These are phyloP conservation scores for Drosophila murphyi DNA, from an alignment of 1,140 invertebrate species.

Conservation along the genomic window DNA sequence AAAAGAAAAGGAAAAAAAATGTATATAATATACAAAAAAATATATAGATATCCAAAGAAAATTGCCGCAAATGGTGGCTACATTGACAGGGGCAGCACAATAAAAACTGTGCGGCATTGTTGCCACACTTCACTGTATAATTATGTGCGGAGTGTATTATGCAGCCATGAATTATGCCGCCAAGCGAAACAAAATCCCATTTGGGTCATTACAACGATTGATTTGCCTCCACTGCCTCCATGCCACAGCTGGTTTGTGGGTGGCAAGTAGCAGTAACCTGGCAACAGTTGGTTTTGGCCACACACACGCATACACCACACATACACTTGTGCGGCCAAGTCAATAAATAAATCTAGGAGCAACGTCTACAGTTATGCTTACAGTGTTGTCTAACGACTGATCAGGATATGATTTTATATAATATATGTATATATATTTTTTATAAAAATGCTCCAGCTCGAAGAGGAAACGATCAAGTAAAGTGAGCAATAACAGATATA, in stretches of 20 bases:
- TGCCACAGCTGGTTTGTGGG: conserved; percentile 15
- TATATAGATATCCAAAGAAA: conserved; percentile 40
- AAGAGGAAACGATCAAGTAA: too few relatives aligned
- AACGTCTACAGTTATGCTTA: neutral
- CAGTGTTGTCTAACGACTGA: conserved; percentile 12
- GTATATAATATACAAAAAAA: neutral
- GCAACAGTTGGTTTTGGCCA: conserved; percentile 79
- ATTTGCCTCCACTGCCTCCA: conserved; percentile 27
- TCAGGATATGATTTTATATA: too few relatives aligned
- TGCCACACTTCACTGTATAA: conserved; percentile 62
- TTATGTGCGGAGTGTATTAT: conserved; percentile 37
- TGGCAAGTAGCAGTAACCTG: conserved; percentile 47
- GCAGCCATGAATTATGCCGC: conserved; percentile 56
- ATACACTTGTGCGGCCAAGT: conserved; percentile 44
- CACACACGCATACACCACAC: conserved; percentile 28
- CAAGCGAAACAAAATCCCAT: conserved; percentile 29
- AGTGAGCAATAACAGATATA: too few relatives aligned
- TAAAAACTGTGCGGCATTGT: conserved; percentile 38
- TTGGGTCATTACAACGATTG: conserved; percentile 49
- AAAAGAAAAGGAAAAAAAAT: conserved; percentile 32
- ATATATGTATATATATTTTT: too few relatives aligned
- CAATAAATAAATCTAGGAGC: conserved; percentile 13
- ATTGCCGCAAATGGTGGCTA: conserved; percentile 64
- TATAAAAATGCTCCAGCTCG: too few relatives aligned
- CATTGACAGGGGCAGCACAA: conserved; percentile 54